Base-by-base conservation (phyloP, 2,888 invertebrate genomes). In the Zygothrica quintamaculata region DNA sequence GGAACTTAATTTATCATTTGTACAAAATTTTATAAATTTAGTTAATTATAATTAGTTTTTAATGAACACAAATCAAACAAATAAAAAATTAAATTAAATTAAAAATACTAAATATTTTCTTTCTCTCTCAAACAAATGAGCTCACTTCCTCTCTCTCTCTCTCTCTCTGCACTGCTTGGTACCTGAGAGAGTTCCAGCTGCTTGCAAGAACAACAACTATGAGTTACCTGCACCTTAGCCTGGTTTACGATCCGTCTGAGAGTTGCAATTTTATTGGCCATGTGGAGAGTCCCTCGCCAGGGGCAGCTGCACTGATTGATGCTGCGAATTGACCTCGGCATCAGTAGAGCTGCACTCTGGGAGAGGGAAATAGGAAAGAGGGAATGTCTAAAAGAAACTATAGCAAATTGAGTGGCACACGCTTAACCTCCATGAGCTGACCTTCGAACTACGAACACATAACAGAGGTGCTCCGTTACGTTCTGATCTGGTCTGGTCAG, bases 1-100 rank as follows among this genome's bases (percentile, higher is more conserved):
- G n/a, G n/a, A n/a, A n/a, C n/a, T 48, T 59, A 48, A 77, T 78
- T 76, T 70, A 74, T 70, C 33, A 52, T 12, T 50, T 74, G 69
- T 68, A 74, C 15, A 74, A 60, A 75, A 22, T 22, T 22, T 34
- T 56, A 58, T 61, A 75, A 42, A 58, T 46, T 56, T 67, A 59
- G 37, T 76, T 65, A 61, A 69, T 47, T 59, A 50, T 62, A 59
- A 40, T 47, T 64, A 44, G 42, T 60, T 31, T 40, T 43, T 36
- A 22, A 22, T 22, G 18, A 5, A 22, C 2, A 22, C 18, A 22
- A 57, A 57, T n/a, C 51, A 48, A 61, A 37, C 46, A 71, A 79
- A 66, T 82, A 61, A 55, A 61, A 72, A 81, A 50, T 29, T 26
- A 60, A 9, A 64, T 70, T 40, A 39, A 18, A 44, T 25, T 16